Conservation (phyloP, 2,797 vertebrate species). For the Sebastes itinus region DNA sequence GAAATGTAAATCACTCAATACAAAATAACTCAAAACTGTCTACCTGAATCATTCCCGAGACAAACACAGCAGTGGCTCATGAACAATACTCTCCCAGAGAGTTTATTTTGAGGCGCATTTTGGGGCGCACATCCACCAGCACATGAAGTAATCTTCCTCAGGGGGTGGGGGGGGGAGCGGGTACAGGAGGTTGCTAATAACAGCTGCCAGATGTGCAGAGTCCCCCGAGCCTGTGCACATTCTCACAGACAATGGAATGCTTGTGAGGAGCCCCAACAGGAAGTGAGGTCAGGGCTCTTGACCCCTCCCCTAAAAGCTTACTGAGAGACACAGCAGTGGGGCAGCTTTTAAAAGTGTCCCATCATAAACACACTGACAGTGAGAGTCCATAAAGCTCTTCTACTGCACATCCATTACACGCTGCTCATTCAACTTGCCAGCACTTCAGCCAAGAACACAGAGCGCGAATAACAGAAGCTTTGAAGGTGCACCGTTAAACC, state of each 20-base stretch:
- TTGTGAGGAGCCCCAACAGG: conserved; percentile 84
- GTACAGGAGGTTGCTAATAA: conserved; percentile 78
- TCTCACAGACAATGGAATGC: conserved; percentile 88
- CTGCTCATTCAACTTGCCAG: conserved; percentile 26
- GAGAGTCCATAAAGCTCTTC: conserved; percentile 62
- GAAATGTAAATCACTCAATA: not conserved
- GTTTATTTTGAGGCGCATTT: conserved; percentile 57
- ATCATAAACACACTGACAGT: conserved; percentile 64
- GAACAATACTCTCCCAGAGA: conserved; percentile 35
- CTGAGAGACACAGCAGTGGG: conserved; percentile 60
- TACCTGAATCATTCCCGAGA: not conserved
- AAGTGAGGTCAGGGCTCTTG: conserved; percentile 86
- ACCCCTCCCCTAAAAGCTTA: conserved; percentile 76
- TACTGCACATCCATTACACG: conserved; percentile 30
- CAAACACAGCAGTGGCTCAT: conserved; percentile 1
- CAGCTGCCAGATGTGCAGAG: conserved; percentile 86
- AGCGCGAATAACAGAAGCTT: conserved; percentile 2
- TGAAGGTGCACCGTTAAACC: not conserved
- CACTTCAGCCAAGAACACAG: conserved; percentile 1
- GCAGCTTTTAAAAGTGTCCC: conserved; percentile 63
- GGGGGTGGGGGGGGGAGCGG: not conserved
- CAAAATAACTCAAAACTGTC: not conserved
- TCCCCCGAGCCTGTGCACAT: conserved; percentile 81
- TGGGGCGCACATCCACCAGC: conserved; percentile 57
- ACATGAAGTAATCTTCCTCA: conserved; percentile 56